Conservation (phyloP, 2,888 invertebrate species). For the Tiliacea citrago region DNA sequence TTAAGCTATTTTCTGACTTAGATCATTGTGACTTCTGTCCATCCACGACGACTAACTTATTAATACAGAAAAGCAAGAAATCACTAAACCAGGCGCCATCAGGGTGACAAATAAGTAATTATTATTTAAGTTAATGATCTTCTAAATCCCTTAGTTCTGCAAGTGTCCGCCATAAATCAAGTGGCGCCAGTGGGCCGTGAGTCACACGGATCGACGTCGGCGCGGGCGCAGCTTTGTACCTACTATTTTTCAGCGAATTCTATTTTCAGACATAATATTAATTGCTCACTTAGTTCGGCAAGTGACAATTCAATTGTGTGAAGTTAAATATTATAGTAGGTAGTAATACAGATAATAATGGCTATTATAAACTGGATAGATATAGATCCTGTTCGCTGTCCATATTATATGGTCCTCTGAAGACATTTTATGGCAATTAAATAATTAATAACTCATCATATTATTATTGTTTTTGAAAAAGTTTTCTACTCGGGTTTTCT, state of each 20-base stretch:
- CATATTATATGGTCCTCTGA: background rate
- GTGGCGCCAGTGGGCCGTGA: slow-evolving; percentile 84
- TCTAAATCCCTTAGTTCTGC: slow-evolving; percentile 74
- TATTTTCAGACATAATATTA: slow-evolving; percentile 70
- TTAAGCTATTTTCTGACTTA: background rate
- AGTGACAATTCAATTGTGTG: slow-evolving; percentile 40
- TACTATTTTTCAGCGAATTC: slow-evolving; percentile 69
- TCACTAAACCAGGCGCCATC: slow-evolving; percentile 30
- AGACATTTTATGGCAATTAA: background rate
- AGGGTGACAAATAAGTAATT: slow-evolving; percentile 67
- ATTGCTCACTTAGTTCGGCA: slow-evolving; percentile 59
- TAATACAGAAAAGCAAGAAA: slow-evolving; percentile 36
- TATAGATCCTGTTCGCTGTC: background rate
- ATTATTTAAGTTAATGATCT: slow-evolving; percentile 67
- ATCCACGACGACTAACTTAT: slow-evolving; percentile 1
- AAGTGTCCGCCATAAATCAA: slow-evolving; percentile 81
- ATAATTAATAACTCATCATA: background rate
- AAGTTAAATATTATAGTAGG: slow-evolving; percentile 4
- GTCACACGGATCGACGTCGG: slow-evolving; percentile 79
- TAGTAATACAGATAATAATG: background rate
- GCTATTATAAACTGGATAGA: background rate
- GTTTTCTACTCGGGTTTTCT: background rate
- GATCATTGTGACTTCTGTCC: background rate
- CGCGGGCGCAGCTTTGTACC: slow-evolving; percentile 67
- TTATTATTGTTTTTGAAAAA: background rate